Evolutionary conservation across 53 echinoderm and acorn worm genomes (phyloP), one percentile per base, ranked within the genome.

Genomic region (Hippasteria phrygiana): DNA sequence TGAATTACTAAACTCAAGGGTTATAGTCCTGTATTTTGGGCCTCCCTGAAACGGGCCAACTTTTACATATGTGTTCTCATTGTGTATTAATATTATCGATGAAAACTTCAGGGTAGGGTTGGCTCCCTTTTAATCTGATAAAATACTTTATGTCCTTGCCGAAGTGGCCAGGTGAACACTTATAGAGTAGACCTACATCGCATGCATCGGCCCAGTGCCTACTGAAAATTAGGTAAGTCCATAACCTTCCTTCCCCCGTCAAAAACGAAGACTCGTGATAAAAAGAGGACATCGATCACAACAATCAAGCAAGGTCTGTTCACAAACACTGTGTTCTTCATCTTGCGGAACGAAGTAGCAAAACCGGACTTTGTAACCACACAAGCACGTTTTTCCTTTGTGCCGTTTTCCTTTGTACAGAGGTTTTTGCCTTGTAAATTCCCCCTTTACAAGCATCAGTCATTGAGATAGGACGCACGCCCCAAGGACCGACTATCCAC

Each of bases 391-490:
- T 7, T 1, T 27, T 45, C 78, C 43, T 81, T 81, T 80, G 63
- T 80, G 55, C 27, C 9, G 16, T 18, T 8, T 59, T 22, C 26
- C 22, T 59, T 14, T 8, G 22, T 43, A 42, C n/a, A 65, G 45
- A 81, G 81, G 35, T 42, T 81, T 55, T 46, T 27, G 81, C 65
- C 81, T 81, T 81, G 63, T 63, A 64, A 45, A 43, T 46, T 81
- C 81, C 59, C 33, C 62, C 80, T 80, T 59, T 81, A 17, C 18
- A 31, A 40, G 47, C 64, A 81, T 81, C 27, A 81, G 33, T 31
- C 81, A 43, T 39, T 45, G n/a, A 81, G 20, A 81, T 16, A 2
- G 45, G 64, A 43, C 64, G 65, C 47, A 11, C 36, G 45, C 81
- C 81, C 81, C 43, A 12, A 41, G 63, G 65, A 36, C 76, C 38